Conservation (phyloP, 2,797 vertebrate genomes). For the Sarcoramphus papa region DNA sequence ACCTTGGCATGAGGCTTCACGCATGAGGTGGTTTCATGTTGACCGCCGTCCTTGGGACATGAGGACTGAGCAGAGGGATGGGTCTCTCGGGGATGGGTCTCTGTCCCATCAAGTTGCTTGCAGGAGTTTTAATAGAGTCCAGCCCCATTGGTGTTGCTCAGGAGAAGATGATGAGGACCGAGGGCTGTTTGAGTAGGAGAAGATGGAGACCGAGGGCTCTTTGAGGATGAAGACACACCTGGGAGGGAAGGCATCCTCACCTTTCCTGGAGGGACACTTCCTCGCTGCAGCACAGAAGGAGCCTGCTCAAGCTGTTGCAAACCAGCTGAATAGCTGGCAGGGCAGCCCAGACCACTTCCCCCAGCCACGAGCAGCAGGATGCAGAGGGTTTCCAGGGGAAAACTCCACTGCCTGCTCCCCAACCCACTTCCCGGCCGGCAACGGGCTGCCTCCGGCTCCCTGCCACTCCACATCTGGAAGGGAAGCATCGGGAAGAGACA, state of each 20-base stretch:
- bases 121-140: background rate
- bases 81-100: background rate
- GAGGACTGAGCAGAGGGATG: background rate
- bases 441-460: background rate
- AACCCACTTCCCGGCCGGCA: background rate
- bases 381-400: conserved; percentile 53
- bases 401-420: background rate
- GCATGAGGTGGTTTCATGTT: background rate
- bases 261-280: background rate
- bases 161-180: background rate
- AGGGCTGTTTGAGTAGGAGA: background rate
- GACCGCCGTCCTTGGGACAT: background rate
- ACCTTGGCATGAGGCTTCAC: background rate
- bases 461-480: conserved; percentile 45
- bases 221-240: background rate
- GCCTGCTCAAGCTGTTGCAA: background rate
- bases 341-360: background rate
- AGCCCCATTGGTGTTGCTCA: background rate
- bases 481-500: background rate
- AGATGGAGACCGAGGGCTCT: background rate
- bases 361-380: background rate
- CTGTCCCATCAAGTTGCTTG: background rate
- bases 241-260: background rate
- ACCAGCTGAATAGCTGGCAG: background rate
- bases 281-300: background rate